Evolutionary conservation across 2,113 vertebrate genomes (phyloP).

Genomic region (Sinocyclocheilus rhinocerous): DNA sequence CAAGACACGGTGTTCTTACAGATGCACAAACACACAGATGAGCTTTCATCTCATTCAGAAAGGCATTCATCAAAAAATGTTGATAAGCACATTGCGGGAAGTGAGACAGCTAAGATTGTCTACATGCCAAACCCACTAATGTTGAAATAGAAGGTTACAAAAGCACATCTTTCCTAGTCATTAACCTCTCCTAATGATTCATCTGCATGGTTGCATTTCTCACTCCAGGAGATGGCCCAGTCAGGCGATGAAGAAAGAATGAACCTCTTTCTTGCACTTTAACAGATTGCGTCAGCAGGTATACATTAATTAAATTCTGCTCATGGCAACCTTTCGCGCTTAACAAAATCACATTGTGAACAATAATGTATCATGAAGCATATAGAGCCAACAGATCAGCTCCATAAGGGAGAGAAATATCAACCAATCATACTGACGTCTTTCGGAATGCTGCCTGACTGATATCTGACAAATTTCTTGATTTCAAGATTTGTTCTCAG

Average conservation of each 20-base stretch:
- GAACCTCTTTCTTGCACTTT: neutral
- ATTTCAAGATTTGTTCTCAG: neutral
- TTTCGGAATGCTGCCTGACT: neutral
- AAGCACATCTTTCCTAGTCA: slow-evolving; percentile 14
- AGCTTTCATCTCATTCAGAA: neutral
- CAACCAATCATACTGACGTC: neutral
- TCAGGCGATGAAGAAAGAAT: neutral
- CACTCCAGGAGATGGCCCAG: slow-evolving; percentile 2
- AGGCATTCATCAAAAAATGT: slow-evolving; percentile 12
- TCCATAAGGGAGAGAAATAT: neutral
- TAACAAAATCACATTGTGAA: neutral
- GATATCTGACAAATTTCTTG: neutral
- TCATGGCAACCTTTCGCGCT: neutral
- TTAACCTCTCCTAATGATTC: slow-evolving; percentile 17
- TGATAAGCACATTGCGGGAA: neutral
- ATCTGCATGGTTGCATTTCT: slow-evolving; percentile 22
- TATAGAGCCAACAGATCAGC: neutral
- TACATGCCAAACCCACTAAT: neutral
- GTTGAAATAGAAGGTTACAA: neutral
- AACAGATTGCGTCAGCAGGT: neutral
- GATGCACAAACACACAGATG: too few species aligned
- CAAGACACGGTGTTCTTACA: too few species aligned
- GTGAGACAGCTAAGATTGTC: neutral
- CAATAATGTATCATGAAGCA: neutral
- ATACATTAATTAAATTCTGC: neutral